These are phyloP conservation scores for Lithosia quadra DNA, from an alignment of 2,888 invertebrate species.

Conservation along the genomic window DNA sequence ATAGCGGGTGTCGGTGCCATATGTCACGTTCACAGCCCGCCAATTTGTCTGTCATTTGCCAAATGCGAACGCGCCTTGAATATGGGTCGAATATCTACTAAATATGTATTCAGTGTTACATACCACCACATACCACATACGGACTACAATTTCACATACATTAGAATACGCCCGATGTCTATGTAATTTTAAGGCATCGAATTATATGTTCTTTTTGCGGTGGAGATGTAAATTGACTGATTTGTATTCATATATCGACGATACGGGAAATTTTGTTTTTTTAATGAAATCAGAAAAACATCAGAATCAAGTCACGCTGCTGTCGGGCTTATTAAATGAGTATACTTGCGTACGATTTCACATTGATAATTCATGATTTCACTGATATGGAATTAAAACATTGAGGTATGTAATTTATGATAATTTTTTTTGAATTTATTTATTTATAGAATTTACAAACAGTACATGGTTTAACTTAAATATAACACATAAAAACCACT, in stretches of 20 bases:
- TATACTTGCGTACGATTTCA: not conserved
- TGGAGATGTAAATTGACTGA: conserved; percentile 45
- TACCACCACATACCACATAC: conserved; percentile 36
- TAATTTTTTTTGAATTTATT: no score
- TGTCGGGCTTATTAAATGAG: conserved; percentile 12
- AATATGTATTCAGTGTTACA: conserved; percentile 51
- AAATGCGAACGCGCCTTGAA: conserved; percentile 73
- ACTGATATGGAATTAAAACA: not conserved
- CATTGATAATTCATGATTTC: not conserved
- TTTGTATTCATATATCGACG: conserved; percentile 49
- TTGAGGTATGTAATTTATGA: no score
- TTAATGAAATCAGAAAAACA: conserved; percentile 48
- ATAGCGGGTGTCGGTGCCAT: conserved; percentile 63
- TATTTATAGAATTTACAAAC: no score
- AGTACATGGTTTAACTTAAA: no score
- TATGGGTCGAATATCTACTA: conserved; percentile 58
- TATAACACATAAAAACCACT: no score
- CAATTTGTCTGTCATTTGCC: conserved; percentile 81
- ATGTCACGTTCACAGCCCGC: conserved; percentile 73
- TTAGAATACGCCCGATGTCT: conserved; percentile 44
- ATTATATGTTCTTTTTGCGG: conserved; percentile 26
- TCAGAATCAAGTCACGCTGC: conserved; percentile 41
- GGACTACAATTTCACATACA: conserved; percentile 53
- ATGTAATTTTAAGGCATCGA: conserved; percentile 38
- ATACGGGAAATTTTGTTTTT: conserved; percentile 46